Conservation (phyloP, 1,140 invertebrate genomes). For the Drosophila willistoni region DNA sequence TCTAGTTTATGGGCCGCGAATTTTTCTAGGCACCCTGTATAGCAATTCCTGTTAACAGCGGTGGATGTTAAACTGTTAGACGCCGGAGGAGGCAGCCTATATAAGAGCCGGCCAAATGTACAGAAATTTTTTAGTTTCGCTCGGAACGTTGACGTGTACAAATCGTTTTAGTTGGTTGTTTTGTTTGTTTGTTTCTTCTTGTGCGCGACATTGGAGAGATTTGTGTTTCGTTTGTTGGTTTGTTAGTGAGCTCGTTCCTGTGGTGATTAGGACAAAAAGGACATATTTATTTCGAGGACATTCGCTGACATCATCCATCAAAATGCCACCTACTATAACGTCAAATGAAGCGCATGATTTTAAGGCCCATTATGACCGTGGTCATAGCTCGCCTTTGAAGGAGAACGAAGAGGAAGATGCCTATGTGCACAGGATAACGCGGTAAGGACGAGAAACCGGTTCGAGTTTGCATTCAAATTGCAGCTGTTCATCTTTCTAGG, state of each 20-base stretch:
- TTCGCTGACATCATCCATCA: constrained; percentile 53
- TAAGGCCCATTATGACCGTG: constrained; percentile 53
- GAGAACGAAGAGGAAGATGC: constrained; percentile 59
- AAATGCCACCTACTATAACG: constrained; percentile 68
- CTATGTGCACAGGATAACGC: constrained; percentile 56
- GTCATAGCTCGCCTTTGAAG: constrained; percentile 48
- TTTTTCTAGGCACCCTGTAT: neutral
- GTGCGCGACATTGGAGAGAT: neutral
- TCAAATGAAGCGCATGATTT: constrained; percentile 56
- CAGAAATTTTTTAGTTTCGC: constrained; percentile 61
- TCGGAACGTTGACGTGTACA: constrained; percentile 50
- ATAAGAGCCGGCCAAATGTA: constrained; percentile 38
- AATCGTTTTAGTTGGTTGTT: constrained; percentile 18
- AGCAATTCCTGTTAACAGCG: constrained; percentile 29
- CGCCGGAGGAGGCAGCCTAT: constrained; percentile 29
- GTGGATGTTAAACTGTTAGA: constrained; percentile 9
- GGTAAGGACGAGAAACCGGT: constrained; percentile 68
- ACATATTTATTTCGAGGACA: constrained; percentile 43
- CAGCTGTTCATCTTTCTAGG: constrained; percentile 26
- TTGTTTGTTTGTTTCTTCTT: neutral
- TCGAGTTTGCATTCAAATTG: constrained; percentile 11
- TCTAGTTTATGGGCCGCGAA: neutral
- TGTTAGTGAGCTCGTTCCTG: constrained; percentile 11
- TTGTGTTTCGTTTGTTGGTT: neutral
- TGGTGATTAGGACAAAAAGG: constrained; percentile 4